Evolutionary conservation across 2,888 invertebrate species (phyloP), one percentile per base, ranked within the genome.

Genomic region (Drosophila yooni): DNA sequence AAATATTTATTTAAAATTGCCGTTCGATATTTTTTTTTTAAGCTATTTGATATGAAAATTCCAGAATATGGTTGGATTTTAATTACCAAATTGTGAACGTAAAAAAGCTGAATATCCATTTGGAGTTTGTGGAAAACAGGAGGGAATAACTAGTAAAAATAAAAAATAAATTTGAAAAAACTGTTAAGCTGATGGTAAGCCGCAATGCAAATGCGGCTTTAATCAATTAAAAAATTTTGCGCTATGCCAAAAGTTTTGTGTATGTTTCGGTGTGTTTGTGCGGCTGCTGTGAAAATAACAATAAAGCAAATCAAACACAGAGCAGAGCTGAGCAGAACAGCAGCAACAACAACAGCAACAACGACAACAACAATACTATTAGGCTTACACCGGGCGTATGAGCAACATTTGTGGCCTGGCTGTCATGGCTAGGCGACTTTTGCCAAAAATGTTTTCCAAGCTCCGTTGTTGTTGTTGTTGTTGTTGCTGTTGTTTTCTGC

Each of bases 191-290:
- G 78, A 76, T 81, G 81, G 88, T 88, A 88, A 88, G 89, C 21
- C 21, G 76, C 77, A 81, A 79, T 80, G 88, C 88, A 88, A 90
- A 88, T 90, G 82, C 82, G 91, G 89, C 88, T 88, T 90, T 88
- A 88, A 90, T 90, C 88, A 88, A 88, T 88, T 90, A 88, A 90
- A 90, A 88, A 90, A 78, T 82, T 70, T 80, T 80, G 61, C 60
- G 73, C 70, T 74, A 75, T 81, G 79, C 78, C 74, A 78, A 81
- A 89, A 79, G 70, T 82, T 74, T 58, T 64, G 60, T 61, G 54
- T 50, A 61, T 53, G 29, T 59, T 56, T 48, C 50, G 63, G 48
- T 62, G 57, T 61, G 54, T 43, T 56, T 64, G 74, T 66, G 67
- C 27, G 53, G 68, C 48, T 53, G 77, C 73, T 78, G 78, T 80